Evolutionary conservation across 2,797 vertebrate species (phyloP).

Genomic region (Poliocrania exsul): DNA sequence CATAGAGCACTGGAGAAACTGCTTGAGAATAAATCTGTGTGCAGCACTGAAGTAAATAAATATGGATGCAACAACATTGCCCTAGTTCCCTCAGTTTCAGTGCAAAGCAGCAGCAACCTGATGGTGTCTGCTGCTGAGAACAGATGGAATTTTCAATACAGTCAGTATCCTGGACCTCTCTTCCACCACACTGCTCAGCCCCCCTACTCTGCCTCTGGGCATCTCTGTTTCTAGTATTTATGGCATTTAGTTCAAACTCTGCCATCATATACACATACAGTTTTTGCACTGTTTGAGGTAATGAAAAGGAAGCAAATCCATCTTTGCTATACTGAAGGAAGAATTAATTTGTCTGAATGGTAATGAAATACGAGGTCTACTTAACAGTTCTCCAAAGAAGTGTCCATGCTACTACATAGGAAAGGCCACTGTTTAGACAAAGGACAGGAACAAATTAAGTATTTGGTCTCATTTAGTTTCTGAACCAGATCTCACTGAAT

Average conservation of each 20-base stretch:
- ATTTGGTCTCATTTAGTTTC: not conserved
- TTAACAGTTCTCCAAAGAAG: not conserved
- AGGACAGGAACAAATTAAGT: not conserved
- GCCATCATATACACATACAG: not conserved
- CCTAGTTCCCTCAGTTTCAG: not conserved
- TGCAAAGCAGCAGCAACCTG: not conserved
- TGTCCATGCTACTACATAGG: not conserved
- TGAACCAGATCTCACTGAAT: not conserved
- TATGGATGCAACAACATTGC: not conserved
- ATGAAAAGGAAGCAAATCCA: not conserved
- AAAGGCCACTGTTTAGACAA: not conserved
- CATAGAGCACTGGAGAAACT: not conserved
- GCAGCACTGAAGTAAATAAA: not conserved
- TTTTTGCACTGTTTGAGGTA: not conserved
- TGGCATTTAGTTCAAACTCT: not conserved
- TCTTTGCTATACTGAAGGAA: not conserved
- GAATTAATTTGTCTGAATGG: constrained; percentile 1
- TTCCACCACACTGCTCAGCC: not conserved
- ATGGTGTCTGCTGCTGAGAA: not conserved
- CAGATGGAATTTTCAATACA: constrained; percentile 43
- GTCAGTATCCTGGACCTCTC: not conserved
- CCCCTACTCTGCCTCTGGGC: not conserved
- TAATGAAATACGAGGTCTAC: not conserved
- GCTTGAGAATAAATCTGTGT: not conserved
- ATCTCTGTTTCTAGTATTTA: not conserved